Evolutionary conservation across 1,140 invertebrate species (phyloP).

Genomic region (Doryteuthis pealeii): DNA sequence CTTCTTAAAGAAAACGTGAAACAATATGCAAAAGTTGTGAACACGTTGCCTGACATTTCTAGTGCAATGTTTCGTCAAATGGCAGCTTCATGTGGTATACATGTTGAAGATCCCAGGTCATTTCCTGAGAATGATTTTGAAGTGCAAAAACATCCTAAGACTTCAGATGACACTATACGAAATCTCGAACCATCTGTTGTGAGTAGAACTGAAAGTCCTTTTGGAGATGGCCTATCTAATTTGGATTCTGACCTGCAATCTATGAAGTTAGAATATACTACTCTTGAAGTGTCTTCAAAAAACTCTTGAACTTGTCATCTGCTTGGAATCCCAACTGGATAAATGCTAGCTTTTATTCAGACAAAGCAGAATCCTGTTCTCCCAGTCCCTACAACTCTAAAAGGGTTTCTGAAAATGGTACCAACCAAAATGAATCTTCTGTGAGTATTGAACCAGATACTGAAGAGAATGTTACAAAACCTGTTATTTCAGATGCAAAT

Average conservation of each 20-base stretch:
- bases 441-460: too few species aligned
- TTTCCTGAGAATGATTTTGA: neutral
- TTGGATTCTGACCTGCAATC: neutral
- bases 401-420: too few species aligned
- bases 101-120: neutral
- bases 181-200: too few species aligned
- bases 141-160: neutral
- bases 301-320: neutral
- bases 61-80: neutral
- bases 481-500: too few species aligned
- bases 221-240: neutral
- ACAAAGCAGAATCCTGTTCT: neutral
- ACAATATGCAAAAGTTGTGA: neutral
- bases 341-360: neutral
- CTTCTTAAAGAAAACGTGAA: conserved; percentile 2
- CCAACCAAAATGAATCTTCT: too few species aligned
- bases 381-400: neutral
- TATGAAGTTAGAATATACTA: neutral
- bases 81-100: neutral
- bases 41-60: neutral
- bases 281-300: neutral
- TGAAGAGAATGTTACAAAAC: too few species aligned
- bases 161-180: too few species aligned
- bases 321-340: neutral
- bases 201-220: neutral